Conservation (phyloP, 2,797 vertebrate genomes). For the Lycodopsis pacificus region DNA sequence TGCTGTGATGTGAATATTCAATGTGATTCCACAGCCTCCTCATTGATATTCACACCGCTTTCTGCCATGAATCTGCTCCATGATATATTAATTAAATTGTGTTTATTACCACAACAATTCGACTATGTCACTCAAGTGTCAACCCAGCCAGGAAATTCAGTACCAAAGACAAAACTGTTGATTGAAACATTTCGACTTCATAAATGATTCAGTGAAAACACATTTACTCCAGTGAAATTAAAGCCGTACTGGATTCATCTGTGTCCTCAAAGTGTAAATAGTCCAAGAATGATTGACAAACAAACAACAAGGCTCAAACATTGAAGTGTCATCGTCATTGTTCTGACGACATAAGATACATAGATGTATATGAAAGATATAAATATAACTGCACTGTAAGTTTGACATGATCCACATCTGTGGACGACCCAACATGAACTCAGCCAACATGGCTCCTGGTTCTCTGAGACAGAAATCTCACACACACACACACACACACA, state of each 20-base stretch:
- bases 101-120: background rate
- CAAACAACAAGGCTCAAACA: too few relatives aligned
- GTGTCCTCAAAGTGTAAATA: too few relatives aligned
- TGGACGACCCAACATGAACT: conserved; percentile 16
- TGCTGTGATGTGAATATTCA: background rate
- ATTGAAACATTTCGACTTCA: too few relatives aligned
- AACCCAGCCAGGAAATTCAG: background rate
- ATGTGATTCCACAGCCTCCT: background rate
- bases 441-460: background rate
- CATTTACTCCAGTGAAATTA: too few relatives aligned
- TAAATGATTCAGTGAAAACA: too few relatives aligned
- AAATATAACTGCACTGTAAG: too few relatives aligned
- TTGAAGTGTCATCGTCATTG: too few relatives aligned
- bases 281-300: too few relatives aligned
- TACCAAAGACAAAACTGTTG: background rate
- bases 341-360: too few relatives aligned
- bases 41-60: background rate
- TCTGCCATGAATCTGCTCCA: background rate
- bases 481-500: background rate
- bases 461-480: conserved; percentile 9
- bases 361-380: too few relatives aligned
- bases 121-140: background rate
- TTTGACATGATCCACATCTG: background rate
- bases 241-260: too few relatives aligned
- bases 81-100: background rate